phyloP scores from a whole-genome alignment of 2,797 vertebrate genomes.

The Manis pentadactyla region DNA sequence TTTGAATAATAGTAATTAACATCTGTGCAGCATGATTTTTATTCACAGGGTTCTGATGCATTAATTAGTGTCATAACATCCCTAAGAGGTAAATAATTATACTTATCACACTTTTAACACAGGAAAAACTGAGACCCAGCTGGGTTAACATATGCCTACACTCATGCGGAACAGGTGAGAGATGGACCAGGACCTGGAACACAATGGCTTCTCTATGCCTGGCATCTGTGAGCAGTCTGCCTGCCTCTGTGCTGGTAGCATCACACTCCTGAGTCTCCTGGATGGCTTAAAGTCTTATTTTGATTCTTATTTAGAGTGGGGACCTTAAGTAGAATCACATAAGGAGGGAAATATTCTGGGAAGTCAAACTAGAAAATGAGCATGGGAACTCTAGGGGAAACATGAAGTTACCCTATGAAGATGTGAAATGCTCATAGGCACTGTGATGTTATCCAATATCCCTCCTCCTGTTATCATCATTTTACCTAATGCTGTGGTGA shows the following conservation, averaged over 20 bases:
- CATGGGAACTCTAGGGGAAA: background rate
- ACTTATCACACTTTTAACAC: conserved; percentile 64
- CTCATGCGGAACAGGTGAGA: background rate
- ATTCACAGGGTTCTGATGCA: conserved; percentile 66
- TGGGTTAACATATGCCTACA: conserved; percentile 29
- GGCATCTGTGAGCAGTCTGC: background rate
- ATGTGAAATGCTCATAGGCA: background rate
- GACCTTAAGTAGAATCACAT: background rate
- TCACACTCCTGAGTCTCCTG: background rate
- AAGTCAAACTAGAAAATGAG: background rate
- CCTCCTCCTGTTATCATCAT: background rate
- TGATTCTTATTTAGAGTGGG: background rate
- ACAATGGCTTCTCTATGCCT: background rate
- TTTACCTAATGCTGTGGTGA: background rate
- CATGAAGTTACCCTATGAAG: background rate
- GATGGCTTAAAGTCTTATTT: background rate
- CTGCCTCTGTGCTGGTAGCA: background rate
- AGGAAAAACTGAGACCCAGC: conserved; percentile 35
- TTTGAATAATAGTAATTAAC: conserved; percentile 74
- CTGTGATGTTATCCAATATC: background rate
- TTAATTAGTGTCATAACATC: conserved; percentile 73
- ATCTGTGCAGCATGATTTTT: conserved; percentile 58
- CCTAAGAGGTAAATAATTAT: conserved; percentile 70
- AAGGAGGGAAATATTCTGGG: background rate
- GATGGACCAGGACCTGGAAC: background rate